Evolutionary conservation across 2,888 invertebrate species (phyloP).

Genomic region (Asteroscopus sphinx): DNA sequence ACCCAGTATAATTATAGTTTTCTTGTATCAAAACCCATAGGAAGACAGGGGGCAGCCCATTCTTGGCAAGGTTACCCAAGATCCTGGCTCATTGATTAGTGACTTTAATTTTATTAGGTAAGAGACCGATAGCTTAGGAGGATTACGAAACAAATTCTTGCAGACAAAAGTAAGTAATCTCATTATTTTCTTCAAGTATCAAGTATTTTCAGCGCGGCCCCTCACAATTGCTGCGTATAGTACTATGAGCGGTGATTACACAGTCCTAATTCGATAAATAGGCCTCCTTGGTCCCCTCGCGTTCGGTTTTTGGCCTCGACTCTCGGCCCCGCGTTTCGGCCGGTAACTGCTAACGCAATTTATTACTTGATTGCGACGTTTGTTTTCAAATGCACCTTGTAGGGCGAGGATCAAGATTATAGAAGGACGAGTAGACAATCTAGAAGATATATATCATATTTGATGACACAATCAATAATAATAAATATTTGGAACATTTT

Average conservation of each 20-base stretch:
- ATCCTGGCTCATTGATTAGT: too few species aligned
- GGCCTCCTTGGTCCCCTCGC: constrained; percentile 62
- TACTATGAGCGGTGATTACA: constrained; percentile 81
- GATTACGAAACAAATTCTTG: too few species aligned
- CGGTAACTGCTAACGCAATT: constrained; percentile 74
- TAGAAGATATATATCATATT: too few species aligned
- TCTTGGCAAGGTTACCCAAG: too few species aligned
- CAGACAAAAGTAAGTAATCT: neutral
- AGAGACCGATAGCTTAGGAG: too few species aligned
- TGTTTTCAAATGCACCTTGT: constrained; percentile 65
- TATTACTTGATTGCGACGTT: constrained; percentile 81
- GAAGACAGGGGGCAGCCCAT: too few species aligned
- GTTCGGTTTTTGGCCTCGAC: constrained; percentile 39
- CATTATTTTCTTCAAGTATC: constrained; percentile 52
- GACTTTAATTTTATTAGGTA: too few species aligned
- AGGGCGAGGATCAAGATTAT: constrained; percentile 23
- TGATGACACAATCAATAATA: too few species aligned
- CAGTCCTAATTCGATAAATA: constrained; percentile 84
- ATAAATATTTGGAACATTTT: too few species aligned
- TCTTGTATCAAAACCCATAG: too few species aligned
- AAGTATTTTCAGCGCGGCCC: constrained; percentile 44
- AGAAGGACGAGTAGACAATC: neutral
- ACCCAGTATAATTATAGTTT: too few species aligned
- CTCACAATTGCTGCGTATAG: constrained; percentile 67
- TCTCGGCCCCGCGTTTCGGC: constrained; percentile 50